phyloP scores from a whole-genome alignment of 2,113 vertebrate genomes.

The Solea solea region DNA sequence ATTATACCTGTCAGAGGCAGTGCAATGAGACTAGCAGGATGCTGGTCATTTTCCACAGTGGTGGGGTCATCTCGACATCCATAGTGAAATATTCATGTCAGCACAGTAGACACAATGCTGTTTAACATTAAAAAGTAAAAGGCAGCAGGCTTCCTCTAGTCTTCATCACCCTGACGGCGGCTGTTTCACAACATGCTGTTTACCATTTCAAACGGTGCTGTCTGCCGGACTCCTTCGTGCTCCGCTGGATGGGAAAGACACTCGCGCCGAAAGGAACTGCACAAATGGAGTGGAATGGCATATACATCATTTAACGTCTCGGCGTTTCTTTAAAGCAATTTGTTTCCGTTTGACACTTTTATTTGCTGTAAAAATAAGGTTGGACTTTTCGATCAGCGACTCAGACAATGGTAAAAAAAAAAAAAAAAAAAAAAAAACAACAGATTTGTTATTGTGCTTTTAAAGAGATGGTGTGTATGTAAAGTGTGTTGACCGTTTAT shows the following conservation, averaged over 20 bases:
- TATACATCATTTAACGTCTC: not conserved
- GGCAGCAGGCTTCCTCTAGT: slow-evolving; percentile 60
- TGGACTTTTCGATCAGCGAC: not conserved
- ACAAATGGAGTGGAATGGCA: not conserved
- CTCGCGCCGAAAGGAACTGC: not conserved
- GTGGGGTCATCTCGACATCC: slow-evolving; percentile 65
- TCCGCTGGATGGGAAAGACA: slow-evolving; percentile 24
- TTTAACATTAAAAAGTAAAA: slow-evolving; percentile 65
- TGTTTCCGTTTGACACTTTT: slow-evolving; percentile 1
- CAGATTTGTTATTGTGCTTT: not conserved
- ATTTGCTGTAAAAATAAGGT: slow-evolving; percentile 12
- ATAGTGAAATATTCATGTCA: slow-evolving; percentile 71
- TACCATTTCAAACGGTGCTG: slow-evolving; percentile 61
- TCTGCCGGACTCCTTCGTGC: slow-evolving; percentile 42
- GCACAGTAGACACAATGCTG: slow-evolving; percentile 50
- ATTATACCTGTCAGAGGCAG: slow-evolving; percentile 54
- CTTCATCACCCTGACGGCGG: slow-evolving; percentile 42
- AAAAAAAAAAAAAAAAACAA: too few relatives aligned
- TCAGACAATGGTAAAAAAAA: not conserved
- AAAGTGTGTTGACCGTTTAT: not conserved
- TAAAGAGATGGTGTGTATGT: not conserved
- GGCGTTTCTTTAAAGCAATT: not conserved
- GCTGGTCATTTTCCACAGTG: slow-evolving; percentile 48
- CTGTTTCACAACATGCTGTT: slow-evolving; percentile 56
- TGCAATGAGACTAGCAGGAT: slow-evolving; percentile 34